Base-by-base conservation (phyloP, 53 echinoderm and acorn worm species). In the Temnopleurus reevesii region DNA sequence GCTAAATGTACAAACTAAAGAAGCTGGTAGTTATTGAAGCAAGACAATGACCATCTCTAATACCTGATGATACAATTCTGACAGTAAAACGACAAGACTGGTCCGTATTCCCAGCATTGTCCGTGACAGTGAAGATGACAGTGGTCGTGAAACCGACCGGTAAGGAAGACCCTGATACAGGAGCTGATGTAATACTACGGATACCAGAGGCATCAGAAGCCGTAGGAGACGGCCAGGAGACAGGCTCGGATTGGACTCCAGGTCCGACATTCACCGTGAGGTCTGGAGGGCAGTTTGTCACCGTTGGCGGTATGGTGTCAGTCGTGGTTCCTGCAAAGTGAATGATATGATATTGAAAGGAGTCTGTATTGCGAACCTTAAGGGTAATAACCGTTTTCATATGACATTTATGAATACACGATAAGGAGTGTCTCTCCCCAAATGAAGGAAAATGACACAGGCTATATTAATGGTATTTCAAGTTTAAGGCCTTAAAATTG, bases 191-290 rank as follows among this genome's bases (percentile, higher is more conserved):
- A 1, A 71, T 36, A 71, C 71, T 71, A 4, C 7, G 2, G 8
- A 71, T 19, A n/a, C 71, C 71, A 41, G 71, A 71, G 41, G 71
- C 19, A 71, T 71, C 71, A 38, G 8, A 38, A 19, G 71, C 71
- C 36, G 71, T 71, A 34, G 71, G 71, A 21, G n/a, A 7, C 5
- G 41, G n/a, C 71, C 71, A 71, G 6, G 43, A n/a, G 6, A 71
- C 71, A 4, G 41, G n/a, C 21, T 0, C 13, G 0, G 8, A 7
- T 9, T 71, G 71, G n/a, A 1, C 38, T n/a, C 38, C 71, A 41
- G 71, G 41, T 2, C 8, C 21, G 36, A 27, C 71, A 19, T 36
- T 71, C 0, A 71, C 38, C 5, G 38, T 71, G n/a, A 38, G 18
- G 41, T 71, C 71, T 1, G n/a, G 2, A 8, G 43, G 43, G 41